Conservation (phyloP, 2,113 vertebrate genomes). For the Glaucomys volans region DNA sequence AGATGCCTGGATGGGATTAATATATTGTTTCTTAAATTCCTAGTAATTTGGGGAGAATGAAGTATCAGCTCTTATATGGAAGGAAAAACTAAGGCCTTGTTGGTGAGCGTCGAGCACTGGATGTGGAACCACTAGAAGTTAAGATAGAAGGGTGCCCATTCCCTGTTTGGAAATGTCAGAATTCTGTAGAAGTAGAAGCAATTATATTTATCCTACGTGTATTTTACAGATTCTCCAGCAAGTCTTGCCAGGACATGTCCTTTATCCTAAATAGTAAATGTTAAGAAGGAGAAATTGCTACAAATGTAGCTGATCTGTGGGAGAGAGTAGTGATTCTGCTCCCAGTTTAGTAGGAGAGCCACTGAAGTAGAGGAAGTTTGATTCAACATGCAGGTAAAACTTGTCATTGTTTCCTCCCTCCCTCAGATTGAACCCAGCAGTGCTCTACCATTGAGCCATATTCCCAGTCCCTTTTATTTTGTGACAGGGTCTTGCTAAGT, state of each 20-base stretch:
- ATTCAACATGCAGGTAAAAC: background rate
- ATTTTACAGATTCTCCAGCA: background rate
- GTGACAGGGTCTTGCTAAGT: no score
- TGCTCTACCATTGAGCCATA: no score
- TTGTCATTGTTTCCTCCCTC: background rate
- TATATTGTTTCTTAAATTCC: background rate
- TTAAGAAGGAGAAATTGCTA: constrained; percentile 22
- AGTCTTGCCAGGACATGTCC: background rate
- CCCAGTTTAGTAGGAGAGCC: background rate
- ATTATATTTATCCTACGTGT: background rate
- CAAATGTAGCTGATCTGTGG: background rate
- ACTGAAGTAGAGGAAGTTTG: background rate
- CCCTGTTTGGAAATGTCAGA: background rate
- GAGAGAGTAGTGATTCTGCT: background rate
- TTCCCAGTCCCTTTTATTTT: no score
- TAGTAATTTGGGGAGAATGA: background rate
- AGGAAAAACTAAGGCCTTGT: background rate
- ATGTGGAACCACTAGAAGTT: background rate
- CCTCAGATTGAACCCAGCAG: no score
- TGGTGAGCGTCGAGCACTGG: background rate
- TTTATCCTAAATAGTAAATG: background rate
- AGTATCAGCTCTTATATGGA: background rate
- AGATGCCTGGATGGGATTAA: background rate
- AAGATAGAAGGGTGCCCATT: background rate
- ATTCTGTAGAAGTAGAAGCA: background rate